phyloP scores from a whole-genome alignment of 2,113 vertebrate genomes.

The Proterorhinus semilunaris region DNA sequence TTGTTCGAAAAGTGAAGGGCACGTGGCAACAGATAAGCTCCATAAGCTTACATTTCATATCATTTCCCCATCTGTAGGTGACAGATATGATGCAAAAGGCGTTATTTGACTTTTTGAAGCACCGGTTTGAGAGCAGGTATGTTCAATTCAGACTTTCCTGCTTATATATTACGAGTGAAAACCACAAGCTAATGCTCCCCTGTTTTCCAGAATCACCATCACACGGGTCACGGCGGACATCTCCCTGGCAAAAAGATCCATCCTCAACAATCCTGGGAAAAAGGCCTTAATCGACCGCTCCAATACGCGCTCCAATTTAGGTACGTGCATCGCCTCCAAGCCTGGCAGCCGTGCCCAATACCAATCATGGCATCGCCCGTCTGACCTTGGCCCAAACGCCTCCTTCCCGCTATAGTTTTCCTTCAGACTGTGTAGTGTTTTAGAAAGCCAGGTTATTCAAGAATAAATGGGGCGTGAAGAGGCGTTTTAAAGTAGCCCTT shows the following conservation, averaged over 20 bases:
- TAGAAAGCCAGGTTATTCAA: neutral
- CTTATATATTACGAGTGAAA: neutral
- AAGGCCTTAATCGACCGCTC: slow-evolving; percentile 96
- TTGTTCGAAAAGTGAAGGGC: no score
- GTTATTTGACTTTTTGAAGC: slow-evolving; percentile 98
- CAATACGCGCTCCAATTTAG: slow-evolving; percentile 92
- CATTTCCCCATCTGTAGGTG: slow-evolving; percentile 73
- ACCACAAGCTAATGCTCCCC: slow-evolving; percentile 1
- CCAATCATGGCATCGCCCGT: neutral
- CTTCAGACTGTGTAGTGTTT: neutral
- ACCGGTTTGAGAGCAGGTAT: slow-evolving; percentile 98
- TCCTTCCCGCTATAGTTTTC: neutral
- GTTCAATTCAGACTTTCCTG: slow-evolving; percentile 58
- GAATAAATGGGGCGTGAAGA: no score
- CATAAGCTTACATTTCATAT: neutral
- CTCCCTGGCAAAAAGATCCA: slow-evolving; percentile 95
- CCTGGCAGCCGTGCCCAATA: neutral
- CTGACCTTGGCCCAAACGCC: slow-evolving; percentile 1
- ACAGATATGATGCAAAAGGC: slow-evolving; percentile 99
- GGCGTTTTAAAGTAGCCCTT: no score
- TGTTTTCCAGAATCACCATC: slow-evolving; percentile 88
- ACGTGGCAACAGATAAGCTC: no score
- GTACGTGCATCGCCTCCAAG: slow-evolving; percentile 80
- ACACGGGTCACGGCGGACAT: slow-evolving; percentile 97
- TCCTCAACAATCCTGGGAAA: slow-evolving; percentile 97